A percentile compares a stretch with the other conserved stretches of the same genome.
Evolutionary conservation across 1,140 invertebrate species (phyloP).

Genomic region (Trypoxylus dichotomus): DNA sequence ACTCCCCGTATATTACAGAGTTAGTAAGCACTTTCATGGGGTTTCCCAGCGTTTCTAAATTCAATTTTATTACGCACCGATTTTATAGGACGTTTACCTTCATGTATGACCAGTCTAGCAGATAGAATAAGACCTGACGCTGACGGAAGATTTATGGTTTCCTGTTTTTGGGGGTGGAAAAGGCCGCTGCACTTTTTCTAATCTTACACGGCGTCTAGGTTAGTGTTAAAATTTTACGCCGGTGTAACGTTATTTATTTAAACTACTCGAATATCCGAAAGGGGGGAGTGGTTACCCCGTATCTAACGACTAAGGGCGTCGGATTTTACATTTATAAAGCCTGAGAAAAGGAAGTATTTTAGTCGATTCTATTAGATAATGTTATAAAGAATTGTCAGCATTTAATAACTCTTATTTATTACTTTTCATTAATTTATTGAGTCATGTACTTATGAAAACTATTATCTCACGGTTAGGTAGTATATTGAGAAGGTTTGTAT

Average conservation of each 20-base stretch:
- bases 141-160: constrained; percentile 5
- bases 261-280: neutral
- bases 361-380: no score
- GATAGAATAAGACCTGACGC: neutral
- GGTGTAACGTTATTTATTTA: neutral
- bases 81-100: neutral
- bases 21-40: neutral
- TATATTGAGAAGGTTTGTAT: no score
- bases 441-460: no score
- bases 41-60: neutral
- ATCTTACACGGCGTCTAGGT: neutral
- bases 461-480: no score
- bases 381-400: no score
- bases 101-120: neutral
- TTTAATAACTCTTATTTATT: no score
- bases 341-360: no score
- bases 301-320: neutral
- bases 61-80: neutral
- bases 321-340: no score
- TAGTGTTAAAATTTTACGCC: neutral
- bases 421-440: no score
- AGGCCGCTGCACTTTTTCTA: neutral
- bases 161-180: neutral
- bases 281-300: neutral
- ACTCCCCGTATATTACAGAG: neutral